phyloP scores from a whole-genome alignment of 1,140 invertebrate species.

The Oryzaephilus surinamensis region DNA sequence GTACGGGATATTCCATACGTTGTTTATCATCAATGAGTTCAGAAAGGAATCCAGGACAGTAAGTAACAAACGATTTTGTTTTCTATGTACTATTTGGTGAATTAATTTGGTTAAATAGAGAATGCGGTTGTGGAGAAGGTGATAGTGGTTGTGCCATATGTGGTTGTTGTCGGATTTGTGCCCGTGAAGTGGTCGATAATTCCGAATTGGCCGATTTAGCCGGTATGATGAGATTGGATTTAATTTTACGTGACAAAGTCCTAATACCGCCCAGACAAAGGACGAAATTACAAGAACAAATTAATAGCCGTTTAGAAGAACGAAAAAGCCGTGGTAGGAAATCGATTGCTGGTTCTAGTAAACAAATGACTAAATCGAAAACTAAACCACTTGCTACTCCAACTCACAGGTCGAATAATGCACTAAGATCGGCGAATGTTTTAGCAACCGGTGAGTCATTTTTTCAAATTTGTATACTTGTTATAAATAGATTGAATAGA shows the following conservation, averaged over 20 bases:
- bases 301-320: conserved; percentile 46
- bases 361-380: conserved; percentile 29
- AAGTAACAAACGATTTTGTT: conserved; percentile 38
- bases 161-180: conserved; percentile 83
- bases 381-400: conserved; percentile 19
- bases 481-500: too few relatives aligned
- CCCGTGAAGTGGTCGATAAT: conserved; percentile 53
- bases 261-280: conserved; percentile 38
- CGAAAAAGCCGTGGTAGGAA: conserved; percentile 44
- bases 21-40: conserved; percentile 71
- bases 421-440: conserved; percentile 17
- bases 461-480: background rate
- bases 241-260: conserved; percentile 40
- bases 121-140: conserved; percentile 91
- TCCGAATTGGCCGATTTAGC: conserved; percentile 39
- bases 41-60: conserved; percentile 78
- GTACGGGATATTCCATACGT: conserved; percentile 81
- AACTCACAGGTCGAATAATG: conserved; percentile 20
- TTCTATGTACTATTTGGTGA: background rate
- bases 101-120: conserved; percentile 43
- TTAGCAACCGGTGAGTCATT: conserved; percentile 13
- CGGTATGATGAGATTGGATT: conserved; percentile 45
- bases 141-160: conserved; percentile 89
- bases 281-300: conserved; percentile 46
- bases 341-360: conserved; percentile 28